A percentile compares a stretch with the other conserved stretches of the same genome.
These are phyloP conservation scores for Danio rerio DNA, from an alignment of 2,113 vertebrate genomes.

Conservation along the genomic window DNA sequence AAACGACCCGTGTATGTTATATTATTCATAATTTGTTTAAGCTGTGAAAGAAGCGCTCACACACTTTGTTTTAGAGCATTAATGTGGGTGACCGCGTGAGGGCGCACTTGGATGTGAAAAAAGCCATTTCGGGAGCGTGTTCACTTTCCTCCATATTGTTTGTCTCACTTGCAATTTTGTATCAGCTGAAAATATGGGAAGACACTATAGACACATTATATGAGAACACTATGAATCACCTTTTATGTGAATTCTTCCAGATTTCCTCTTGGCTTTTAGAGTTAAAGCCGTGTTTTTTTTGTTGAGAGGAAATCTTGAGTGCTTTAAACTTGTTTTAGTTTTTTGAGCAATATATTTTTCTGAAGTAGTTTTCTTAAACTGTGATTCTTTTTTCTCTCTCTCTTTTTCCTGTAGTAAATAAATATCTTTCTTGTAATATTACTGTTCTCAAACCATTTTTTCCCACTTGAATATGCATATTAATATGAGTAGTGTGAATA, in stretches of 20 bases:
- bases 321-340: conserved; percentile 17
- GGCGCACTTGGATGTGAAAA: conserved; percentile 34
- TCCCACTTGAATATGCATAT: neutral
- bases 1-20: neutral
- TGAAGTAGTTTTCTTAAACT: conserved; percentile 33
- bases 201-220: too few species aligned
- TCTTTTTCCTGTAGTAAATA: conserved; percentile 23
- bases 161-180: conserved; percentile 5
- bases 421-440: conserved; percentile 25
- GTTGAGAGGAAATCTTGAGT: neutral
- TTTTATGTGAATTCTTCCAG: too few species aligned
- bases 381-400: neutral
- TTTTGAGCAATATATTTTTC: conserved; percentile 11
- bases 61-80: neutral
- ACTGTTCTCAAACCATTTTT: neutral
- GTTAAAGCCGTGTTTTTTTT: neutral
- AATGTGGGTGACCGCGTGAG: conserved; percentile 31
- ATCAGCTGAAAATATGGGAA: neutral
- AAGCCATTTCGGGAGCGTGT: neutral
- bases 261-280: neutral
- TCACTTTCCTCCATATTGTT: neutral
- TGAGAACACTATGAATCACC: neutral
- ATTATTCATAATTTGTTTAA: neutral
- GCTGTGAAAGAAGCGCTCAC: neutral
- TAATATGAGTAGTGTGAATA: conserved; percentile 12